Evolutionary conservation across 2,113 vertebrate species (phyloP).

Genomic region (Geothlypis trichas): DNA sequence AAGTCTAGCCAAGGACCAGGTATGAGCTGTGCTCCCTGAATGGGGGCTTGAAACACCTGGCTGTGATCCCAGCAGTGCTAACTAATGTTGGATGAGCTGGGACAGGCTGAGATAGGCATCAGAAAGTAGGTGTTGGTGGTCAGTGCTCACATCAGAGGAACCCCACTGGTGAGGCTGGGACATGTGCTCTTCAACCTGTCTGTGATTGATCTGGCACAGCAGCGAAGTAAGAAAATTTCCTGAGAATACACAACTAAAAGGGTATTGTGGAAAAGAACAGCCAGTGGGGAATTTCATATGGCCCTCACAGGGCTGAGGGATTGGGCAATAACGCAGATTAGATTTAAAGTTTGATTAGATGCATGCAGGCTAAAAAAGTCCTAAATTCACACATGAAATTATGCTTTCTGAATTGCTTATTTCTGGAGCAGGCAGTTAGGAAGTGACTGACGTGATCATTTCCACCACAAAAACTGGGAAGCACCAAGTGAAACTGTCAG

Average conservation of each 20-base stretch:
- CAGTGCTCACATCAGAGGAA: constrained; percentile 1
- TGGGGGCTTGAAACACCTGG: not conserved
- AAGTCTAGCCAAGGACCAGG: not conserved
- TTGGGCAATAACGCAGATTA: not conserved
- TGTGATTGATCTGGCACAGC: not conserved
- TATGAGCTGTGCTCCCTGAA: not conserved
- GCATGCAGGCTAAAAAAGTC: not conserved
- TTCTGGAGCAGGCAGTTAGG: not conserved
- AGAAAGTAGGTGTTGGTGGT: constrained; percentile 11
- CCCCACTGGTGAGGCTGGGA: not conserved
- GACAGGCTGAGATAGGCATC: constrained; percentile 29
- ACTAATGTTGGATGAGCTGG: not conserved
- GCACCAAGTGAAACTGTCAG: not conserved
- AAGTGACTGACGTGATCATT: not conserved
- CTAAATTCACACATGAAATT: not conserved
- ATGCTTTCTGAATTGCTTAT: not conserved
- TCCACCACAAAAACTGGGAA: not conserved
- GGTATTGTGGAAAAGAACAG: not conserved
- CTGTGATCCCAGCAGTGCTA: not conserved
- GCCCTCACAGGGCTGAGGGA: not conserved
- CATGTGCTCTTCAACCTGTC: not conserved
- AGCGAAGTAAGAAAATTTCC: not conserved
- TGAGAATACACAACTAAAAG: not conserved
- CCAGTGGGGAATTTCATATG: not conserved
- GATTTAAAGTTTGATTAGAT: not conserved